Evolutionary conservation across 2,888 invertebrate species (phyloP).

Genomic region (Ctena decussata): DNA sequence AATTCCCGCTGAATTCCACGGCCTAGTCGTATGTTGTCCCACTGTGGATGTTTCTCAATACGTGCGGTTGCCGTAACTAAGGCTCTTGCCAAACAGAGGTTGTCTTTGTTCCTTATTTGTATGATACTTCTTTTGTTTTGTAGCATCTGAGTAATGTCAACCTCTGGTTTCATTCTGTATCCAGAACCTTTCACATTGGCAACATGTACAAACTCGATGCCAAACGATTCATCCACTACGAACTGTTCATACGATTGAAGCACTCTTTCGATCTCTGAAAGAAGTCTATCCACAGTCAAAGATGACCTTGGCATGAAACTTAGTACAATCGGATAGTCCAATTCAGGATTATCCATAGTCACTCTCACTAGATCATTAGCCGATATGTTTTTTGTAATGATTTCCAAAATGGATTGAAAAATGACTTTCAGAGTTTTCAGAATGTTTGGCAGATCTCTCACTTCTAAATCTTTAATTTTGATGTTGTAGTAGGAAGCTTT

Average conservation of each 20-base stretch:
- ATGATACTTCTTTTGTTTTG: slow-evolving; percentile 50
- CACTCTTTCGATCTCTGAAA: slow-evolving; percentile 33
- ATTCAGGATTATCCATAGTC: slow-evolving; percentile 26
- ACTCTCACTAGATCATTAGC: neutral
- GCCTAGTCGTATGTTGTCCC: slow-evolving; percentile 49
- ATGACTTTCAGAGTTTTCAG: neutral
- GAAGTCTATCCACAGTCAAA: slow-evolving; percentile 20
- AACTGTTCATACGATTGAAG: slow-evolving; percentile 33
- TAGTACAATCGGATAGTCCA: slow-evolving; percentile 26
- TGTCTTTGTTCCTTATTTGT: slow-evolving; percentile 51
- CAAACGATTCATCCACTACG: slow-evolving; percentile 47
- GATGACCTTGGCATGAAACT: slow-evolving; percentile 17
- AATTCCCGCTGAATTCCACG: slow-evolving; percentile 39
- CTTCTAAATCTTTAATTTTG: slow-evolving; percentile 5
- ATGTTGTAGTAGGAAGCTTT: neutral
- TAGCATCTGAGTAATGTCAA: slow-evolving; percentile 47
- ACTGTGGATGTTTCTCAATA: slow-evolving; percentile 41
- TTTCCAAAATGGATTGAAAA: neutral
- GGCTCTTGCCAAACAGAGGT: slow-evolving; percentile 54
- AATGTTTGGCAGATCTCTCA: neutral
- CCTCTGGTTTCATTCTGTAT: slow-evolving; percentile 30
- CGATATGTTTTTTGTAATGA: neutral
- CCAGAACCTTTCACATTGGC: slow-evolving; percentile 31
- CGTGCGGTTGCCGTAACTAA: slow-evolving; percentile 59
- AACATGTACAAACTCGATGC: slow-evolving; percentile 51